phyloP scores from a whole-genome alignment of 2,888 invertebrate species.

The Oligia fasciuncula region DNA sequence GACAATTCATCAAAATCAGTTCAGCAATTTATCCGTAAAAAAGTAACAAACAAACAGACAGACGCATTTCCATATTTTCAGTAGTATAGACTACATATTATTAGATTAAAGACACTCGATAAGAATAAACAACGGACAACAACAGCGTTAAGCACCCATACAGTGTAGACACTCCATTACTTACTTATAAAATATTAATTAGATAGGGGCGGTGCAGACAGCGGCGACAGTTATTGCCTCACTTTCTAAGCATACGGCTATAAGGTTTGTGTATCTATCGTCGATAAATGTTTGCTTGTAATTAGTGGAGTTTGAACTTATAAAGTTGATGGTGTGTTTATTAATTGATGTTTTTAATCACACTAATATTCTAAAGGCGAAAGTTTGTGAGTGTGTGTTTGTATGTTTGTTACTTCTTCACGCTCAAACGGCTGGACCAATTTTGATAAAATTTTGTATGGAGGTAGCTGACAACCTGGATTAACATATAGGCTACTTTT shows the following conservation, averaged over 20 bases:
- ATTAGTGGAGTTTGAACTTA: constrained; percentile 19
- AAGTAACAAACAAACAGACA: background rate
- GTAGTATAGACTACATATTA: constrained; percentile 11
- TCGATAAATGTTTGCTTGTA: constrained; percentile 29
- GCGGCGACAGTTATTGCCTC: constrained; percentile 69
- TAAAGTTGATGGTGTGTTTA: background rate
- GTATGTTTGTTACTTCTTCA: too few relatives aligned
- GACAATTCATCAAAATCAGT: background rate
- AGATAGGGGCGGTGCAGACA: constrained; percentile 62
- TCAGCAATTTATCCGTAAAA: background rate
- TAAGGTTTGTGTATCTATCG: constrained; percentile 22
- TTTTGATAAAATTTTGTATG: too few relatives aligned
- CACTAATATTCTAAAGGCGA: too few relatives aligned
- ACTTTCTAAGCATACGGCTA: constrained; percentile 32
- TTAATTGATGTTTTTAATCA: background rate
- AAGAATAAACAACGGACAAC: constrained; percentile 29
- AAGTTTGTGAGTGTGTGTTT: too few relatives aligned
- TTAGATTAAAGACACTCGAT: constrained; percentile 31
- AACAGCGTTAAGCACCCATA: constrained; percentile 42
- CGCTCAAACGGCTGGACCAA: too few relatives aligned
- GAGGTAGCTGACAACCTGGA: too few relatives aligned
- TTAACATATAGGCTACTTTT: too few relatives aligned
- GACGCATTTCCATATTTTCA: background rate
- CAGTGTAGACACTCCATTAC: constrained; percentile 62
- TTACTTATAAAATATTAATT: constrained; percentile 71